Evolutionary conservation across 2,888 invertebrate genomes (phyloP).

Genomic region (Rhimphoctona megacephalus): DNA sequence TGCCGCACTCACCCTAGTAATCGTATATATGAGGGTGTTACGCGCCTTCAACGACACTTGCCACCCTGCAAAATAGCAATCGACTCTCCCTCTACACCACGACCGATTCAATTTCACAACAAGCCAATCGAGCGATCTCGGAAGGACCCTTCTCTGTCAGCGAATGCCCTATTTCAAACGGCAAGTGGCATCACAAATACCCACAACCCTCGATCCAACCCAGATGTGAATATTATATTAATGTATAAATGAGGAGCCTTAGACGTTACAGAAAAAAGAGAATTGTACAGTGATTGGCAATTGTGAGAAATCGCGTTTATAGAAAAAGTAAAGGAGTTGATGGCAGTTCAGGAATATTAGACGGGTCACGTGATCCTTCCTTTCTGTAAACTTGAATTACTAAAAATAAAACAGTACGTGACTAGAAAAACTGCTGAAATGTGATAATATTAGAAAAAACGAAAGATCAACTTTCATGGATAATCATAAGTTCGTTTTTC

Average conservation of each 20-base stretch:
- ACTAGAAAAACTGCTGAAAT: neutral
- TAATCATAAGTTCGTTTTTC: neutral
- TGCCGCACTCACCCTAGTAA: conserved; percentile 40
- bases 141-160: conserved; percentile 63
- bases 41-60: conserved; percentile 62
- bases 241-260: conserved; percentile 25
- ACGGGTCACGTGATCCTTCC: neutral
- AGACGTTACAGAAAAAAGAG: neutral
- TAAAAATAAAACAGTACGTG: neutral
- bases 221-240: conserved; percentile 58
- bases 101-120: conserved; percentile 79
- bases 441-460: neutral
- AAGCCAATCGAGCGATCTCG: conserved; percentile 76
- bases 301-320: neutral
- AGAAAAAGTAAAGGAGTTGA: neutral
- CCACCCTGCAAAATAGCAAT: conserved; percentile 66
- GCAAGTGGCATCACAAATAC: conserved; percentile 48
- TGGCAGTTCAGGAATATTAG: neutral
- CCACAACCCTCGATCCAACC: conserved; percentile 31
- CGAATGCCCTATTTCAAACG: conserved; percentile 70
- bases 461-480: neutral
- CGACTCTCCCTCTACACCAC: conserved; percentile 31
- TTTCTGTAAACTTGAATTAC: too few relatives aligned
- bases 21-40: conserved; percentile 29
- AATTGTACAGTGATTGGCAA: conserved; percentile 14